Base-by-base conservation (phyloP, 2,113 vertebrate species). In the Colius striatus region DNA sequence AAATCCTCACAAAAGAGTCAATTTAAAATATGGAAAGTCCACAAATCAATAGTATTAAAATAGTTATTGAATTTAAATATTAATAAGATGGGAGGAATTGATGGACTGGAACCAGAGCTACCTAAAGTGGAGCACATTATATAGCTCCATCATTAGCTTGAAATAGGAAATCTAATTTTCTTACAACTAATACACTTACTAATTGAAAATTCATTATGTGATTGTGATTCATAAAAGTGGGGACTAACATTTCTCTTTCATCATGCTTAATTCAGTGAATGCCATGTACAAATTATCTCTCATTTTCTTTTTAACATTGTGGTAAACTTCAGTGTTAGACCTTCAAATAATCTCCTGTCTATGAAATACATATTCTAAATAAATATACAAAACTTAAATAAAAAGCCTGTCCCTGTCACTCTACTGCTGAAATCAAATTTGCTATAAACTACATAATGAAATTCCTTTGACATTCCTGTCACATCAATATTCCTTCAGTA, bases 1-100 rank as follows among this genome's bases (percentile, higher is more conserved):
- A 92, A 87, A 50, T 92, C 76, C 92, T 93, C 60, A 93, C 34
- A 62, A 89, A 36, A 78, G 38, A 95, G 41, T 94, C 78, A 87
- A 95, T 96, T 92, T 96, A 91, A 90, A 97, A 92, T 83, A 87
- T 2, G 1, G 66, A 84, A 96, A 82, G 66, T 95, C 92, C 85
- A 91, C 68, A 92, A 97, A 97, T 97, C 96, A 90, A 95, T 92
- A 90, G n/a, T 85, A 95, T 95, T 97, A 97, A 95, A 97, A 94
- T 79, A 89, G 81, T 94, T 95, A 97, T 88, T 97, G 90, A 92
- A 96, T 97, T 96, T 96, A 97, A 97, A 97, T 97, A 97, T 97
- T 97, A 97, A 97, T 96, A 96, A 90, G 77, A 85, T 95, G 55
- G 77, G 50, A 94, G 32, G 81, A 95, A 94, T 77, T 96, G 86